A percentile compares a stretch with the other conserved stretches of the same genome.
phyloP scores from a whole-genome alignment of 1,140 invertebrate species.

The Eciton burchellii region DNA sequence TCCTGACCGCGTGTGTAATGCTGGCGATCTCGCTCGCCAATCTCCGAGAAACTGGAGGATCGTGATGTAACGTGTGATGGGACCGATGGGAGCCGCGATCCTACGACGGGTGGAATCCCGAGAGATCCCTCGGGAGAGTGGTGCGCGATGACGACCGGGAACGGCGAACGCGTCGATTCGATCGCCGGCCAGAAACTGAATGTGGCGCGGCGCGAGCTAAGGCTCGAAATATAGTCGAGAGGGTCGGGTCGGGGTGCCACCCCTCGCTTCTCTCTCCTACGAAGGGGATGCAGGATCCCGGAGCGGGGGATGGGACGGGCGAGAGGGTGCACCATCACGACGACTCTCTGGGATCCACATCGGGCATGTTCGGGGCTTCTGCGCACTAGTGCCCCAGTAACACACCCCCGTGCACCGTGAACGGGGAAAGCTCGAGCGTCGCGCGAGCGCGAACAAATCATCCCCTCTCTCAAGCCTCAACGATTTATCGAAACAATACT shows the following conservation, averaged over 20 bases:
- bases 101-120: conserved; percentile 5
- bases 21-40: conserved; percentile 14
- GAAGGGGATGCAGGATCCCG: conserved; percentile 20
- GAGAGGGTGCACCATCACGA: conserved; percentile 33
- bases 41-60: not conserved
- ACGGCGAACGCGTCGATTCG: conserved; percentile 62
- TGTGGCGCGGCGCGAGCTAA: conserved; percentile 69
- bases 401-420: conserved; percentile 78
- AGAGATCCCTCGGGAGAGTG: conserved; percentile 5
- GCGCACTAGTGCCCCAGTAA: conserved; percentile 84
- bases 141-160: not conserved
- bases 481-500: not conserved
- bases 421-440: conserved; percentile 65
- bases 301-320: conserved; percentile 35
- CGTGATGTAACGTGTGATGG: not conserved
- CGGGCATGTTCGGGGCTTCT: conserved; percentile 78
- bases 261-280: conserved; percentile 73
- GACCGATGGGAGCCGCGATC: not conserved
- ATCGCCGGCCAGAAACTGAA: conserved; percentile 75
- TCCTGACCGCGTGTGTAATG: conserved; percentile 34
- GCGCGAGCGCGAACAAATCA: conserved; percentile 61
- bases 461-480: not conserved
- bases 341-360: conserved; percentile 73
- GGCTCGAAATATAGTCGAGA: conserved; percentile 75
- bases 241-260: conserved; percentile 76